Evolutionary conservation across 2,797 vertebrate species (phyloP).

Genomic region (Gastrophryne carolinensis): DNA sequence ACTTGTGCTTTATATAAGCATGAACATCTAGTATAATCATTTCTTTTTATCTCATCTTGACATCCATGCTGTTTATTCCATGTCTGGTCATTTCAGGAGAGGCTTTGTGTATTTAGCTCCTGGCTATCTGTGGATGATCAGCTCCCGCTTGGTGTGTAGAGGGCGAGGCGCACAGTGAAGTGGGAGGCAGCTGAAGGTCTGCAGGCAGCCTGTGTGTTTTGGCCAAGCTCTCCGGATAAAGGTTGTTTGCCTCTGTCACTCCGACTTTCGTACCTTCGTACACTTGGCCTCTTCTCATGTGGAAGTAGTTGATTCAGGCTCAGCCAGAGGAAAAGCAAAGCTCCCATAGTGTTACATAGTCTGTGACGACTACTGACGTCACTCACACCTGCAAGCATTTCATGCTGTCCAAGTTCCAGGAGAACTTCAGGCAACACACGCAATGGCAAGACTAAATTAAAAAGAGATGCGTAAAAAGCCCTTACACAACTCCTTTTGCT

Average conservation of each 20-base stretch:
- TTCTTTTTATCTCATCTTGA: not conserved
- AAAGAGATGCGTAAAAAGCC: too few species aligned
- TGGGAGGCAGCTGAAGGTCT: constrained; percentile 31
- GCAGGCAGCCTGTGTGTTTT: constrained; percentile 42
- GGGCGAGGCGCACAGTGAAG: not conserved
- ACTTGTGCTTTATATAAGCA: too few species aligned
- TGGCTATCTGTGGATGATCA: not conserved
- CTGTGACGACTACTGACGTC: constrained; percentile 22
- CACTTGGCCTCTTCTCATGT: constrained; percentile 41
- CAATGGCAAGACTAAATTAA: too few species aligned
- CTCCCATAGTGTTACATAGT: constrained; percentile 31
- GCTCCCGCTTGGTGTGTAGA: constrained; percentile 7
- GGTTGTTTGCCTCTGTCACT: constrained; percentile 45
- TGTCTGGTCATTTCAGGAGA: not conserved
- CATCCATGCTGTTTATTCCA: not conserved
- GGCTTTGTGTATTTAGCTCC: not conserved
- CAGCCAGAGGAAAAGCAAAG: constrained; percentile 10
- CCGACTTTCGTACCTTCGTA: constrained; percentile 43
- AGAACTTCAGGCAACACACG: not conserved
- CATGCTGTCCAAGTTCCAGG: not conserved
- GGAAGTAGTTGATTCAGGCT: constrained; percentile 28
- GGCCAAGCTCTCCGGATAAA: constrained; percentile 35
- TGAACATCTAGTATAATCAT: too few species aligned
- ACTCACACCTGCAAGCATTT: constrained; percentile 18
- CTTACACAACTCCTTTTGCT: too few species aligned